Evolutionary conservation across 2,888 invertebrate species (phyloP).

Genomic region (Portevinia maculata): DNA sequence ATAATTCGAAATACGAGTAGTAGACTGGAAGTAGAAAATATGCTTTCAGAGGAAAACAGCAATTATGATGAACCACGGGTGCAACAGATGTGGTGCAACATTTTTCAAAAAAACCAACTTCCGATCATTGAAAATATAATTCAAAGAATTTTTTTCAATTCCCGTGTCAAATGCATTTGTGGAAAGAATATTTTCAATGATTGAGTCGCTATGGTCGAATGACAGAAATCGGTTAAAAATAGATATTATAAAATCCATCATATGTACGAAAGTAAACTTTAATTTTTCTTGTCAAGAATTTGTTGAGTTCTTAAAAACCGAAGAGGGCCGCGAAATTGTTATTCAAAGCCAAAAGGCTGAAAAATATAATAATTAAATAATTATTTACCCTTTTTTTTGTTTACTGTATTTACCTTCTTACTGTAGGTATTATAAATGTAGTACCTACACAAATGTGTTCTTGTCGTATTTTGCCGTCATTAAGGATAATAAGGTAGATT

Average conservation of each 20-base stretch:
- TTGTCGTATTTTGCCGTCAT: too few species aligned
- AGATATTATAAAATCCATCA: not conserved
- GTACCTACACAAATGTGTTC: too few species aligned
- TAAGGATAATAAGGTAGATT: not conserved
- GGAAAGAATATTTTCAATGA: slow-evolving; percentile 15
- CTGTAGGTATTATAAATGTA: too few species aligned
- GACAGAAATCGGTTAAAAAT: slow-evolving; percentile 15
- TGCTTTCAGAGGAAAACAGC: slow-evolving; percentile 6
- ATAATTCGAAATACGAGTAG: slow-evolving; percentile 9
- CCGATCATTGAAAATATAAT: slow-evolving; percentile 8
- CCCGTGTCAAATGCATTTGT: slow-evolving; percentile 17
- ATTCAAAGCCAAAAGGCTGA: too few species aligned
- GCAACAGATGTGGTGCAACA: not conserved
- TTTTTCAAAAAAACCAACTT: slow-evolving; percentile 3
- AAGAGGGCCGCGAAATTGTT: too few species aligned
- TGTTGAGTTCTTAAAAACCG: not conserved
- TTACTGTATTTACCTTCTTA: too few species aligned
- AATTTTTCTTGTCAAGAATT: slow-evolving; percentile 13
- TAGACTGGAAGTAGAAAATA: not conserved
- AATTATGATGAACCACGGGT: not conserved
- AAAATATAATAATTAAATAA: too few species aligned
- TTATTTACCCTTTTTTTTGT: too few species aligned
- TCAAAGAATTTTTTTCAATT: slow-evolving; percentile 16
- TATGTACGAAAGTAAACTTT: too few species aligned
- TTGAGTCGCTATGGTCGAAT: too few species aligned